A percentile compares a stretch with the other conserved stretches of the same genome.
Conservation (phyloP, 2,113 vertebrate species). For the Cinclus mexicanus region DNA sequence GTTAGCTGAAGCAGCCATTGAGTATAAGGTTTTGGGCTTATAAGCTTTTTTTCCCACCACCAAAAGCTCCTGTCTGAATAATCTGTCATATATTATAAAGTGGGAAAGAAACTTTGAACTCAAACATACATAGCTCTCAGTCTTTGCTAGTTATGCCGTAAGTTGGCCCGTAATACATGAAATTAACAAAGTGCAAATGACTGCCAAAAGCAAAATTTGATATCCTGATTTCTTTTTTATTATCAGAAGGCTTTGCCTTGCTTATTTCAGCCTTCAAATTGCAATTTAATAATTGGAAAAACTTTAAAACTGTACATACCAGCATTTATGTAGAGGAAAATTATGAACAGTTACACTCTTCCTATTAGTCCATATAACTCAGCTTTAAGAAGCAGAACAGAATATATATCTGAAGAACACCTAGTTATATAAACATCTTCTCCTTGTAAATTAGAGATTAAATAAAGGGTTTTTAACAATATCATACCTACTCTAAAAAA, state of each 20-base stretch:
- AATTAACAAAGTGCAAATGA: slow-evolving; percentile 45
- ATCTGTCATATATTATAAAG: neutral
- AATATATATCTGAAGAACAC: slow-evolving; percentile 42
- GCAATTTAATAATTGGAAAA: neutral
- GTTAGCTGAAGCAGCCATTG: neutral
- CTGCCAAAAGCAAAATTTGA: slow-evolving; percentile 23
- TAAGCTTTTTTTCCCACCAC: neutral
- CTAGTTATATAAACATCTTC: slow-evolving; percentile 53
- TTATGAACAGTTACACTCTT: slow-evolving; percentile 10
- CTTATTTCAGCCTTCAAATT: slow-evolving; percentile 12
- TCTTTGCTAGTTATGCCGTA: neutral
- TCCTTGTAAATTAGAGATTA: slow-evolving; percentile 47
- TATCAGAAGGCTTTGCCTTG: neutral
- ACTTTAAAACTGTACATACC: slow-evolving; percentile 3
- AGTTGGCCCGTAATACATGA: neutral
- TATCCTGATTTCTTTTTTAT: neutral
- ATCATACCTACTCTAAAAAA: neutral
- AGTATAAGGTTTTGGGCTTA: neutral
- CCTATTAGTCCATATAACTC: neutral
- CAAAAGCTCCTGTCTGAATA: neutral
- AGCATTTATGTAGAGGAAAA: slow-evolving; percentile 13
- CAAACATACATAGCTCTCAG: neutral
- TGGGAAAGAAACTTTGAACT: neutral
- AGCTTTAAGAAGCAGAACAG: slow-evolving; percentile 37
- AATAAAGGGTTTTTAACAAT: slow-evolving; percentile 47